Evolutionary conservation across 2,888 invertebrate species (phyloP).

Genomic region (Cremastinae sp.): DNA sequence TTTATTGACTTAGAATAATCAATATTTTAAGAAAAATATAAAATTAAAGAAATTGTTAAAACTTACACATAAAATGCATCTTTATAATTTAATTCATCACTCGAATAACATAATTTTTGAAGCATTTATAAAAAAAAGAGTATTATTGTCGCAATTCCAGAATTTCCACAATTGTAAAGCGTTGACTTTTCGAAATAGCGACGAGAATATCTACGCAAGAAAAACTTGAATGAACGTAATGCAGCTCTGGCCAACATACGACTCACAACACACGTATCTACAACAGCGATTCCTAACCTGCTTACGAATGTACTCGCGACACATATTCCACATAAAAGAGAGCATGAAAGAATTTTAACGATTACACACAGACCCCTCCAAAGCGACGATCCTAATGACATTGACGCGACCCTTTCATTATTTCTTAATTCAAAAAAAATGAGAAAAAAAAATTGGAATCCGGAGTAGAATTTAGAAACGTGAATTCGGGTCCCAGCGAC

Average conservation of each 20-base stretch:
- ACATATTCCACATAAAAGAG: slow-evolving; percentile 46
- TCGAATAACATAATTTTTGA: slow-evolving; percentile 6
- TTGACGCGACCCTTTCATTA: slow-evolving; percentile 10
- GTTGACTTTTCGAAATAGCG: neutral
- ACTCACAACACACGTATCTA: neutral
- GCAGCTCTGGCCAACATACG: neutral
- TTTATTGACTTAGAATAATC: too few relatives aligned
- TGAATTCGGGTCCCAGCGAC: slow-evolving; percentile 3
- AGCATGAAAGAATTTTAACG: slow-evolving; percentile 27
- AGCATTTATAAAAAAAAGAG: neutral
- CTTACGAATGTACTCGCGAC: slow-evolving; percentile 29
- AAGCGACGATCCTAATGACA: slow-evolving; percentile 39
- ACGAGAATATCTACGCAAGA: slow-evolving; percentile 25
- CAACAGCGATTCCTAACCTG: neutral
- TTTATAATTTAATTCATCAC: neutral
- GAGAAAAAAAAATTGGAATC: too few relatives aligned
- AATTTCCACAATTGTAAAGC: slow-evolving; percentile 21
- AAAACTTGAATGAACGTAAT: slow-evolving; percentile 36
- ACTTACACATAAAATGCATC: neutral
- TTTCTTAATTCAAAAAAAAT: neutral
- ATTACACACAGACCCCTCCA: slow-evolving; percentile 12
- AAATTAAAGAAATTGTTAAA: too few relatives aligned
- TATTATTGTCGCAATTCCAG: slow-evolving; percentile 17
- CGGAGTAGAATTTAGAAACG: too few relatives aligned
- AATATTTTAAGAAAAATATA: too few relatives aligned